Base-by-base conservation (phyloP, 2,113 vertebrate genomes). In the Gracilinanus agilis region DNA sequence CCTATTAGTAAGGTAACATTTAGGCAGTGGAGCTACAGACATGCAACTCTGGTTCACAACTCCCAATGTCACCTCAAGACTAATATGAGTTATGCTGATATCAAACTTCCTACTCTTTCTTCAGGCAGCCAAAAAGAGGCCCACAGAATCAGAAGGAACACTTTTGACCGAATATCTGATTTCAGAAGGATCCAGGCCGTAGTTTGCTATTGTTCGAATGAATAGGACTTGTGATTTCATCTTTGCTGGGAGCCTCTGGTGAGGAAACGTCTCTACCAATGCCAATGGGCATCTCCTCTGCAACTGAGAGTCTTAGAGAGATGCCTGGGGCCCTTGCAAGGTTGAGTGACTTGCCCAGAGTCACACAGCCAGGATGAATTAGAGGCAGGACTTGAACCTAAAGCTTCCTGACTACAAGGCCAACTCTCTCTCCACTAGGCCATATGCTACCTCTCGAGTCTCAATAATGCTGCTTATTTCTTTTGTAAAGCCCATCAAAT, bases 101-200 rank as follows among this genome's bases (percentile, higher is more conserved):
- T 44, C 44, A 88, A 54, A 89, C 89, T 90, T 96, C 89, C 44
- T 88, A 53, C 44, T 21, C 16, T 93, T 29, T 94, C 40, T 44
- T 92, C 55, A 91, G 61, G 88, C 27, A 54, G 2, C n/a, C 88
- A 94, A n/a, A 19, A 54, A 88, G 55, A 25, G 93, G 88, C 67
- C 90, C 25, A 75, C 0, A 88, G 54, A 94, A 54, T 67, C 44
- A 95, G n/a, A 83, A 92, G 94, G 40, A 96, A 88, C 21, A 94
- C 67, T 40, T 24, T 44, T 24, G 56, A 90, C 27, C 58, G 75
- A 53, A 29, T n/a, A 90, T 55, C 29, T 61, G 34, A 92, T 91
- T 90, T 88, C 83, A 90, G 89, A n/a, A 91, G 55, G 61, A 91
- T 92, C 91, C 90, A 93, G n/a, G 54, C 44, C 61, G 53, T 34